Conservation (phyloP, 2,888 invertebrate species). For the Altica lythri region DNA sequence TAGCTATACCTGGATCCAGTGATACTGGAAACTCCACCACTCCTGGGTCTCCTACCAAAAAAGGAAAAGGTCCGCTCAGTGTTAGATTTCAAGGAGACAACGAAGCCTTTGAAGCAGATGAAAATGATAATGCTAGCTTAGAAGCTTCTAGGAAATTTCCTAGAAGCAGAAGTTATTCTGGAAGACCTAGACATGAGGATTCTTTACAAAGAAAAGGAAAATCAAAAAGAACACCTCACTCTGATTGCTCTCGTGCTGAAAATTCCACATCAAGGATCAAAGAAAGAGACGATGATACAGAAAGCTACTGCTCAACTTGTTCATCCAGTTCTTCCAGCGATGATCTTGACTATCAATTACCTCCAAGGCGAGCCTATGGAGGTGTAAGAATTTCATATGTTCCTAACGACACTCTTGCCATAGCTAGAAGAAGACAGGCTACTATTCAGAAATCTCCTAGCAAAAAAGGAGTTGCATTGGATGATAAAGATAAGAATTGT, state of each 20-base stretch:
- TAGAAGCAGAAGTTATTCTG: slow-evolving; percentile 62
- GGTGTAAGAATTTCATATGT: slow-evolving; percentile 92
- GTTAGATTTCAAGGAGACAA: slow-evolving; percentile 63
- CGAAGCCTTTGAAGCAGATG: slow-evolving; percentile 57
- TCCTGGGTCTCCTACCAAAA: slow-evolving; percentile 55
- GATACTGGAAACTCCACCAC: slow-evolving; percentile 45
- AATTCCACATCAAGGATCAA: slow-evolving; percentile 30
- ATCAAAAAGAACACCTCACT: slow-evolving; percentile 39
- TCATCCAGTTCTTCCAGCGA: slow-evolving; percentile 85
- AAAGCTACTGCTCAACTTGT: slow-evolving; percentile 88
- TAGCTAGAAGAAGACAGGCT: slow-evolving; percentile 71
- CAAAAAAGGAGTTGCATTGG: slow-evolving; percentile 49
- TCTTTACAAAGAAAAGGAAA: slow-evolving; percentile 48
- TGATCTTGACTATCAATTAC: slow-evolving; percentile 84
- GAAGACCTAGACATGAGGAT: slow-evolving; percentile 54
- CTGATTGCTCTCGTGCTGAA: slow-evolving; percentile 5
- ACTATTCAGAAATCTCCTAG: slow-evolving; percentile 52
- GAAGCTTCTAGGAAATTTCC: slow-evolving; percentile 54
- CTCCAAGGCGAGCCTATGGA: slow-evolving; percentile 81
- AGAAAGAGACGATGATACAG: slow-evolving; percentile 66
- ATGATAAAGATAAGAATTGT: slow-evolving; percentile 80
- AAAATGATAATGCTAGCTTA: slow-evolving; percentile 50
- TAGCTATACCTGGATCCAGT: slow-evolving; percentile 55
- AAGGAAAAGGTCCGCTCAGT: slow-evolving; percentile 55
- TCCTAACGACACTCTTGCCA: slow-evolving; percentile 87